Conservation (phyloP, 1,140 invertebrate species). For the Carcinoscorpius rotundicauda region DNA sequence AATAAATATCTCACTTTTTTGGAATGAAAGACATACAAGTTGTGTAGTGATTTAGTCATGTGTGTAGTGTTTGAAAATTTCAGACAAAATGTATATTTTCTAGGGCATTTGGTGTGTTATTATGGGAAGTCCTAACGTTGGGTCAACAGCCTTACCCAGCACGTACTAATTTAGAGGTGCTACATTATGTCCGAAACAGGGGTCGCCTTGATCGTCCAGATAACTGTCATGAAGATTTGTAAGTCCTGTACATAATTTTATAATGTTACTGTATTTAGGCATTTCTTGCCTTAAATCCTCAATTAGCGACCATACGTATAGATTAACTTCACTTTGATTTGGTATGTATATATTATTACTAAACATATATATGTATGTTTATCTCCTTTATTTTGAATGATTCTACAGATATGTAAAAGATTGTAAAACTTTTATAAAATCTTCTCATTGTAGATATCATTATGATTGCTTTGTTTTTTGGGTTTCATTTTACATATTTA, state of each 20-base stretch:
- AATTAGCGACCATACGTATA: neutral
- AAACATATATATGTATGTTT: neutral
- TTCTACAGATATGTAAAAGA: neutral
- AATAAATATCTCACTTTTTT: too few species aligned
- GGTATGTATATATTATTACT: neutral
- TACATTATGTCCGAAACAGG: conserved; percentile 73
- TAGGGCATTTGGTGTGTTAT: conserved; percentile 78
- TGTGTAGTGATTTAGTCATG: too few species aligned
- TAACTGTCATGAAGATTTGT: conserved; percentile 69
- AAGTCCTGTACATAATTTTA: conserved; percentile 29
- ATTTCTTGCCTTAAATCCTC: neutral
- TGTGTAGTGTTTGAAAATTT: too few species aligned
- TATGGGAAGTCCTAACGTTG: conserved; percentile 93
- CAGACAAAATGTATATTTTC: neutral
- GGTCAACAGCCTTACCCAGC: conserved; percentile 94
- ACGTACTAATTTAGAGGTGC: conserved; percentile 75
- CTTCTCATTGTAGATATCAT: too few species aligned
- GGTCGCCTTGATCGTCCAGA: conserved; percentile 66
- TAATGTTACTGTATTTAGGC: neutral
- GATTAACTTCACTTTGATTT: neutral
- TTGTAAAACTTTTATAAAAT: neutral
- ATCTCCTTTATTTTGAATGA: neutral
- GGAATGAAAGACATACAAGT: too few species aligned
- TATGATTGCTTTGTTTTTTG: too few species aligned
- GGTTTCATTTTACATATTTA: too few species aligned